Evolutionary conservation across 2,113 vertebrate genomes (phyloP), one percentile per base, ranked within the genome.

Genomic region (Hippocampus guttulatus): DNA sequence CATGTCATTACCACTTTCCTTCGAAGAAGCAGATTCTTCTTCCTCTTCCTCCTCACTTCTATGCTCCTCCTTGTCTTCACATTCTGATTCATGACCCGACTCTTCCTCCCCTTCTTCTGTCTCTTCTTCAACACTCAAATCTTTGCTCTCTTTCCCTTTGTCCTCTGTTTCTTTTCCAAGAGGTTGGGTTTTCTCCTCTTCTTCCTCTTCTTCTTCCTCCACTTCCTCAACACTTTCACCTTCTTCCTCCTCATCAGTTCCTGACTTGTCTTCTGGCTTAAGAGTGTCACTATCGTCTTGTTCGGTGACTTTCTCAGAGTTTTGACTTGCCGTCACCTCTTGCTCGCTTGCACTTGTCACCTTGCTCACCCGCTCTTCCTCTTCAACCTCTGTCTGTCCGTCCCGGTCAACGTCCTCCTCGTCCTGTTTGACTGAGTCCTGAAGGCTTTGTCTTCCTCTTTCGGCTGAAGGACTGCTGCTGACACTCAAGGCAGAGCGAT

Each of bases 401-500:
- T 21, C 71, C 15, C 57, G 23, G 43, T 72, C 71, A 0, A 68
- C 27, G 8, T 71, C 71, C 1, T 62, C 61, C 57, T 81, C 64
- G 5, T 74, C 68, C 61, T 41, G 18, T 5, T 20, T n/a, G 20
- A 38, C 33, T 5, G 61, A 40, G 60, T 63, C 60, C 18, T 73
- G 52, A 9, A 75, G 64, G 9, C 57, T 33, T 45, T 64, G 61
- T 23, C 67, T 67, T n/a, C 75, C 73, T 15, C 38, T 27, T 54
- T 83, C 68, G 0, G 70, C 1, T 1, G 87, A 79, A 1, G 86
- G 78, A 7, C 73, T 80, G 14, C 91, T 71, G 45, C 84, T 87
- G 63, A 90, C 86, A 45, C 82, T 89, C 5, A 87, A 79, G 0
- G 62, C 60, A 0, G 86, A 83, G 18, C 69, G 85, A 41, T 70